A percentile compares a stretch with the other conserved stretches of the same genome.
phyloP scores from a whole-genome alignment of 2,797 vertebrate species.

The Schizopygopsis pylzovi region DNA sequence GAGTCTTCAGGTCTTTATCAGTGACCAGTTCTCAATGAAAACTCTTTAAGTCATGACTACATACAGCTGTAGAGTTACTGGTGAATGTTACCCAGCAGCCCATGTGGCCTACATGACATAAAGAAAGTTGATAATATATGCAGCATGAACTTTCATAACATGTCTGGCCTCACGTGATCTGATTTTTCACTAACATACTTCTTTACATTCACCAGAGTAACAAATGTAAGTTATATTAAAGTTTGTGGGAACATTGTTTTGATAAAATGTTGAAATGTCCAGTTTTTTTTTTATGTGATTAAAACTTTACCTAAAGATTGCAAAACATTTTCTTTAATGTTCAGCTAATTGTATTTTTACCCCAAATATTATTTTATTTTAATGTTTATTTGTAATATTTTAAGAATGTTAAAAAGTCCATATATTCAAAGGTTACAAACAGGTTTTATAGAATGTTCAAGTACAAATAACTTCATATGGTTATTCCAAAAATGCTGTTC shows the following conservation, averaged over 20 bases:
- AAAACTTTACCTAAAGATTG: too few relatives aligned
- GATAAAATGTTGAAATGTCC: not conserved
- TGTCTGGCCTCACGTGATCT: not conserved
- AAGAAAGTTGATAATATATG: not conserved
- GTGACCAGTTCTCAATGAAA: not conserved
- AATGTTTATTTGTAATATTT: too few relatives aligned
- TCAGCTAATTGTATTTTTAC: too few relatives aligned
- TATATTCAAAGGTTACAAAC: not conserved
- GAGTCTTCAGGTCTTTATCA: not conserved
- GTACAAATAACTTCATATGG: too few relatives aligned
- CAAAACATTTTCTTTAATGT: too few relatives aligned
- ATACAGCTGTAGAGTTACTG: not conserved
- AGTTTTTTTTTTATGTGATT: too few relatives aligned
- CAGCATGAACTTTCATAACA: not conserved
- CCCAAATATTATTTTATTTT: too few relatives aligned
- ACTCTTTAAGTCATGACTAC: not conserved
- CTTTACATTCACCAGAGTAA: not conserved
- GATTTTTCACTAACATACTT: not conserved
- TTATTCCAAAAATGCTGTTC: not conserved
- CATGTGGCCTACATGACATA: not conserved
- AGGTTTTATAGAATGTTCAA: too few relatives aligned
- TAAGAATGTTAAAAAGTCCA: too few relatives aligned
- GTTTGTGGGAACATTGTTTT: not conserved
- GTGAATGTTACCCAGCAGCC: not conserved
- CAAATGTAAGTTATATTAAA: not conserved